Percentiles rank a stretch among this genome's conserved stretches.
Conservation (phyloP, 2,797 vertebrate species). For the Pipistrellus nathusii region DNA sequence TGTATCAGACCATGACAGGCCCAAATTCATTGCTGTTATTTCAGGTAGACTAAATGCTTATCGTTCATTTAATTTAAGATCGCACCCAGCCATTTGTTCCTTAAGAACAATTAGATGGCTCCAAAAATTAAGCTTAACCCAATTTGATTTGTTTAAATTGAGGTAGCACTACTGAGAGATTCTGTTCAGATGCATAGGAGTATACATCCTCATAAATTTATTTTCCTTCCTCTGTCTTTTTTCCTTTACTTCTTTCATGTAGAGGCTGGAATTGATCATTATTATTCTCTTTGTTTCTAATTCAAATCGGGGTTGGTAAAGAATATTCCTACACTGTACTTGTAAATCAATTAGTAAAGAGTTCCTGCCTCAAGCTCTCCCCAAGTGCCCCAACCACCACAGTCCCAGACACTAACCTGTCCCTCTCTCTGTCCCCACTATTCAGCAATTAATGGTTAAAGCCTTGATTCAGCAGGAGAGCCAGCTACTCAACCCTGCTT, state of each 20-base stretch:
- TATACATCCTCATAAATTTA: fast-evolving
- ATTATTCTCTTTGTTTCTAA: conserved; percentile 34
- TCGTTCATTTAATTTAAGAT: not conserved
- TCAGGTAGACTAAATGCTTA: conserved; percentile 5
- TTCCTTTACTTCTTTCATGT: conserved; percentile 10
- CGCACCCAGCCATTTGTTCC: not conserved
- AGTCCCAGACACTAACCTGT: not conserved
- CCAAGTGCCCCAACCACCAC: not conserved
- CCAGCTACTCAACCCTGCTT: not conserved
- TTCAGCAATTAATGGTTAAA: not conserved
- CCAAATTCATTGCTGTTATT: not conserved
- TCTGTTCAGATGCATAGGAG: fast-evolving
- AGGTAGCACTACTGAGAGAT: fast-evolving
- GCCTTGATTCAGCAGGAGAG: not conserved
- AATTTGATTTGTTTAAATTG: not conserved
- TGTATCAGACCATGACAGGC: not conserved
- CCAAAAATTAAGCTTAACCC: conserved; percentile 11
- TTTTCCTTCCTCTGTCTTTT: not conserved
- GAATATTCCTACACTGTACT: not conserved
- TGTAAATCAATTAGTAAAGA: not conserved
- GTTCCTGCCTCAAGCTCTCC: not conserved
- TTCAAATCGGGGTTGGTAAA: conserved; percentile 30
- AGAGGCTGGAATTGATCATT: not conserved
- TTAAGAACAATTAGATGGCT: conserved; percentile 30
- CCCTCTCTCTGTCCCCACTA: not conserved